Conservation (phyloP, 2,888 invertebrate species). For the Protonemura montana region DNA sequence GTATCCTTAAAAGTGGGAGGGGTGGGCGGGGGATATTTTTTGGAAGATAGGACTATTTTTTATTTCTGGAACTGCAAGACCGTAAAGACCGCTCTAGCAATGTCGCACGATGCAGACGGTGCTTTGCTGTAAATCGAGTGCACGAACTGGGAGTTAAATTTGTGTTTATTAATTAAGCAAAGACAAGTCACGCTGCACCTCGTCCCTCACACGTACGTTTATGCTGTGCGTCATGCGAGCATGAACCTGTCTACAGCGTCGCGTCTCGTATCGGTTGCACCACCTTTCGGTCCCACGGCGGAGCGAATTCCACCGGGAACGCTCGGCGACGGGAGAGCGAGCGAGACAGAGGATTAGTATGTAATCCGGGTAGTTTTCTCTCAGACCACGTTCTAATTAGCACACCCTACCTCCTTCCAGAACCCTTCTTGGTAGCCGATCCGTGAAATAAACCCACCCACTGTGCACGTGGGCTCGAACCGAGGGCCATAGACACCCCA, state of each 20-base stretch:
- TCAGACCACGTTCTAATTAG: slow-evolving; percentile 34
- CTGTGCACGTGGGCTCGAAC: not conserved
- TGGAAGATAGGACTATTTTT: too few species aligned
- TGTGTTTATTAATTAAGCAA: slow-evolving; percentile 17
- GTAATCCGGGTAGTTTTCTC: slow-evolving; percentile 28
- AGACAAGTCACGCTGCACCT: not conserved
- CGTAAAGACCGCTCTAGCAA: too few species aligned
- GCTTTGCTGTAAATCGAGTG: not conserved
- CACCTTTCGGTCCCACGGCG: not conserved
- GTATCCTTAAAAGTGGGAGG: not conserved
- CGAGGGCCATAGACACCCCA: not conserved
- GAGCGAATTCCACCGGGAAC: not conserved
- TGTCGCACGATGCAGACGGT: too few species aligned
- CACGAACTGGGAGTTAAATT: not conserved
- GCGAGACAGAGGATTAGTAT: slow-evolving; percentile 7
- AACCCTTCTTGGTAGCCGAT: not conserved
- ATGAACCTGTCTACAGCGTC: not conserved
- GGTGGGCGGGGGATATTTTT: too few species aligned
- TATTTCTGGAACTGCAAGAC: too few species aligned
- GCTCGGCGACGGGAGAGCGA: not conserved
- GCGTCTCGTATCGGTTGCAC: not conserved
- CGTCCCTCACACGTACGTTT: not conserved
- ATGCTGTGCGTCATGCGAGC: not conserved
- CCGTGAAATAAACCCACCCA: not conserved
- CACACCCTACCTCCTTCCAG: not conserved